Percentiles rank a stretch among this genome's conserved stretches.
phyloP scores from a whole-genome alignment of 1,140 invertebrate species.

The Oryctes rhinoceros region DNA sequence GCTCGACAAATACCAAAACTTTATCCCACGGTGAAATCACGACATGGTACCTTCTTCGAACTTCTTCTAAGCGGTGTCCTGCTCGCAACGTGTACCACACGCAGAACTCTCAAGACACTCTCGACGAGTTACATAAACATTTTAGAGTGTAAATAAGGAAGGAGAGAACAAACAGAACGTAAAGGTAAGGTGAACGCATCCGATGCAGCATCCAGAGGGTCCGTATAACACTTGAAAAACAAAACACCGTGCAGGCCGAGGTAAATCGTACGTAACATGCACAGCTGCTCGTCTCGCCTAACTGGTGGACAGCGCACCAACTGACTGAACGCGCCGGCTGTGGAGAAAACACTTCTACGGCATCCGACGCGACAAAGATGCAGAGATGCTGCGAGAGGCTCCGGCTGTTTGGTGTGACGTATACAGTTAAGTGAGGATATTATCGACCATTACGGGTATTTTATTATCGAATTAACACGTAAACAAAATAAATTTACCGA shows the following conservation, averaged over 20 bases:
- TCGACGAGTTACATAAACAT: not conserved
- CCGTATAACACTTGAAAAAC: too few relatives aligned
- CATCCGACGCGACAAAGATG: not conserved
- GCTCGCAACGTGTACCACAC: too few relatives aligned
- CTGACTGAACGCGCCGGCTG: not conserved
- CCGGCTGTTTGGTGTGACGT: not conserved
- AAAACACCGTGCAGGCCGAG: too few relatives aligned
- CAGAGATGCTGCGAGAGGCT: not conserved
- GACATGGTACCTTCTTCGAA: not conserved
- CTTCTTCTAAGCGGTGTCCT: too few relatives aligned
- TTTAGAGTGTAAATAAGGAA: too few relatives aligned
- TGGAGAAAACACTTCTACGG: conserved; percentile 10
- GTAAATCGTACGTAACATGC: not conserved
- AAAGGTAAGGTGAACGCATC: too few relatives aligned
- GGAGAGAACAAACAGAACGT: too few relatives aligned
- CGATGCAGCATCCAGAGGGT: not conserved
- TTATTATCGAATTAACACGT: too few relatives aligned
- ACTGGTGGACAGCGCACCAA: not conserved
- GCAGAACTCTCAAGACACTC: not conserved
- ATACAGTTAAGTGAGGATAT: not conserved
- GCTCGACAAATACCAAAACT: not conserved
- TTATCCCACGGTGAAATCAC: not conserved
- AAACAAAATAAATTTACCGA: too few relatives aligned
- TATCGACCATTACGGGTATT: not conserved
- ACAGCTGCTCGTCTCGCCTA: conserved; percentile 22